These are phyloP conservation scores for Stenodera caucasica DNA, from an alignment of 2,888 invertebrate species.

Conservation along the genomic window DNA sequence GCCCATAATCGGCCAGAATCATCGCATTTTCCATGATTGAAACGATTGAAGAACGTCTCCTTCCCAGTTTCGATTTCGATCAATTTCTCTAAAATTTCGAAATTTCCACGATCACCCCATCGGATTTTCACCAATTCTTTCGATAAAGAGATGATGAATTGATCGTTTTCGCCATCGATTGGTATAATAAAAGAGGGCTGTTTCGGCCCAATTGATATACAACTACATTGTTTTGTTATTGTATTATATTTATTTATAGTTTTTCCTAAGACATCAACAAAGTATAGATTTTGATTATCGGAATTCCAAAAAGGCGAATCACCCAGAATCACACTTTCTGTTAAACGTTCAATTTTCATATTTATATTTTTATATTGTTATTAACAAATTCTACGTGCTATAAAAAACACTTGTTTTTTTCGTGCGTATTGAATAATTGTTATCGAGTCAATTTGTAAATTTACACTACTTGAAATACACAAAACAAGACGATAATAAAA, in stretches of 20 bases:
- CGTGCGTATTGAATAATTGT: too few species aligned
- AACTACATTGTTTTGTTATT: conserved; percentile 36
- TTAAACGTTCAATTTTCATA: conserved; percentile 53
- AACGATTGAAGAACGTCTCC: conserved; percentile 60
- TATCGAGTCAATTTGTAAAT: too few species aligned
- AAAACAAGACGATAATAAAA: background rate
- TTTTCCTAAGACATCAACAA: conserved; percentile 62
- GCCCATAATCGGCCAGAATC: conserved; percentile 69
- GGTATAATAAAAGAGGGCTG: conserved; percentile 64
- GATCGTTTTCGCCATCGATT: conserved; percentile 61
- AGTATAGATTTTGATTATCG: conserved; percentile 64
- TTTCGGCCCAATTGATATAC: conserved; percentile 21
- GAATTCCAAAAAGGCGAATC: conserved; percentile 76
- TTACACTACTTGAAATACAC: background rate
- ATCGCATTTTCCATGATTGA: conserved; percentile 83
- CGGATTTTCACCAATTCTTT: conserved; percentile 63
- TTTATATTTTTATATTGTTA: conserved; percentile 32
- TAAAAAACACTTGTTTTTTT: too few species aligned
- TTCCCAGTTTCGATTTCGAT: conserved; percentile 63
- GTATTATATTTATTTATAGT: conserved; percentile 43
- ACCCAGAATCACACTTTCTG: conserved; percentile 60
- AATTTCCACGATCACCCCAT: conserved; percentile 66
- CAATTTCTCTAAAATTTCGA: conserved; percentile 55
- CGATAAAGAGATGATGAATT: conserved; percentile 67
- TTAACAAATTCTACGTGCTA: too few species aligned